A percentile compares a stretch with the other conserved stretches of the same genome.
Evolutionary conservation across 2,797 vertebrate species (phyloP).

Genomic region (Ptychobarbus kaznakovi): DNA sequence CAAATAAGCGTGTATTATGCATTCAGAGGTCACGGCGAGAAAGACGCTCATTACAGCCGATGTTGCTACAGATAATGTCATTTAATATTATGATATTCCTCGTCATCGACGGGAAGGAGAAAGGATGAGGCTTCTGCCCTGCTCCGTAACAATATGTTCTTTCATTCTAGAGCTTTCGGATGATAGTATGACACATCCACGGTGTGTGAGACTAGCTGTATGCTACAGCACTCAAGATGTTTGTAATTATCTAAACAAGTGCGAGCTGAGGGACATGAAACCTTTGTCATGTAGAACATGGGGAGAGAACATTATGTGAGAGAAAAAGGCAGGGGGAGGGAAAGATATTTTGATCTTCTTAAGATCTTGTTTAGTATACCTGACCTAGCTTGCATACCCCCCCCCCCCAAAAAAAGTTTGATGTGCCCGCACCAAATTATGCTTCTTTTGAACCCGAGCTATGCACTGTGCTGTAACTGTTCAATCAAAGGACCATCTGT

Average conservation of each 20-base stretch:
- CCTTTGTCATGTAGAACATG: constrained; percentile 34
- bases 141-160: constrained; percentile 4
- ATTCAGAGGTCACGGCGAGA: constrained; percentile 45
- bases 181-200: constrained; percentile 14
- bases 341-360: not conserved
- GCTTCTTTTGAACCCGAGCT: constrained; percentile 27
- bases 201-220: not conserved
- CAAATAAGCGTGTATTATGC: constrained; percentile 50
- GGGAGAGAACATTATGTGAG: constrained; percentile 14
- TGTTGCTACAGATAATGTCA: constrained; percentile 35
- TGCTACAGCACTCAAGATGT: not conserved
- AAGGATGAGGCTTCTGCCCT: constrained; percentile 3
- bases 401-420: not conserved
- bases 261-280: not conserved
- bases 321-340: not conserved
- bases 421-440: not conserved
- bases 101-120: constrained; percentile 1
- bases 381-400: not conserved
- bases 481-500: constrained; percentile 47
- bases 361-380: constrained; percentile 16
- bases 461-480: constrained; percentile 10
- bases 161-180: constrained; percentile 19
- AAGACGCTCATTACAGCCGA: constrained; percentile 37
- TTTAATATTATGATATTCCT: constrained; percentile 31
- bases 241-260: constrained; percentile 21